Base-by-base conservation (phyloP, 2,113 vertebrate species). In the Sturnira hondurensis region DNA sequence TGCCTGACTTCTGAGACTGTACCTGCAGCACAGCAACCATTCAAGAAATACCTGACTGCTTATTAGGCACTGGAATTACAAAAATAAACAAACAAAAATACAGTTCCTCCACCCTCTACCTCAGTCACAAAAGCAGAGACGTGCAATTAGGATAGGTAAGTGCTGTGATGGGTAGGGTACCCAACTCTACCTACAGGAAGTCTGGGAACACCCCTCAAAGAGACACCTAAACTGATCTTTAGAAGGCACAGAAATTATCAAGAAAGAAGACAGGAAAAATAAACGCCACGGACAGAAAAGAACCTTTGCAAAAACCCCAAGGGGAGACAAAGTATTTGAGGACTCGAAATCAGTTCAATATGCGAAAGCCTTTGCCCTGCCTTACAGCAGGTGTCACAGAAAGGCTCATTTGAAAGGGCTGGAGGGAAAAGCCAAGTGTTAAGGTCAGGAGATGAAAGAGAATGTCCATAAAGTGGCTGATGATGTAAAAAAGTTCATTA, bases 61-160 rank as follows among this genome's bases (percentile, higher is more conserved):
- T 43, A 61, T 22, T 16, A 67, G 56, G 58, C 54, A 52, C 41
- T 65, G 4, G 20, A 81, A 17, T 82, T 83, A 81, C 50, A 68
- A 95, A 86, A 61, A 81, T 38, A 41, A 96, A 54, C 68, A 88
- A 91, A 45, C 36, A 67, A 80, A 95, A 84, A 78, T 24, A 63
- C 4, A 33, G 17, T 74, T 22, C 28, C 31, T 33, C n/a, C 22
- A 24, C 56, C 56, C 20, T 10, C 14, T 85, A 41, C 3, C 28
- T 86, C 56, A 63, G 41, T 33, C 38, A 41, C 31, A 33, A 91
- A 88, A 26, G 63, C 45, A 41, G 38, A 97, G 28, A 86, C 22
- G 88, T 76, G 36, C 65, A 63, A 74, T n/a, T 45, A 74, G n/a
- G 36, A 83, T 17, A 24, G 68, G 8, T 45, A 80, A 71, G 14